Evolutionary conservation across 2,113 vertebrate species (phyloP), one percentile per base, ranked within the genome.

Genomic region (Tauraco erythrolophus): DNA sequence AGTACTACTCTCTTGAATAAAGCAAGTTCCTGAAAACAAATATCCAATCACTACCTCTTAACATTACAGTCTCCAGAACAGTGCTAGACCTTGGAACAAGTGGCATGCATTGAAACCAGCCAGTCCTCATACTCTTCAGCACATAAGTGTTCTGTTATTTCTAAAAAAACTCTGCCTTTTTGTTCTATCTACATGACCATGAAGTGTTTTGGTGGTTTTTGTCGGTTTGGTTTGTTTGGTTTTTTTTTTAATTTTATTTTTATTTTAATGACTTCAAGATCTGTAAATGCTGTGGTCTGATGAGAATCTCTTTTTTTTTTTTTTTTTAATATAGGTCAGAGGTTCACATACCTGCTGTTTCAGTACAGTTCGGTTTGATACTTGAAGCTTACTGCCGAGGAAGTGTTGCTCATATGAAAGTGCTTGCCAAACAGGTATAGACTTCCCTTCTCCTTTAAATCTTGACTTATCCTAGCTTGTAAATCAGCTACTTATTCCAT

Each of bases 381-480:
- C 98, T 99, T 86, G 99, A 99, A 96, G 99, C 99, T 4, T 99
- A 99, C 88, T 99, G 99, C 96, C 97, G 99, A 81, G 99, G 99
- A 93, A 99, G 98, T 10, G 99, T 99, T 71, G 99, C 99, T 89
- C 99, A 99, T 93, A 99, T 99, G 98, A 99, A 99, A 94, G 99
- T 99, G 92, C 98, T 99, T 88, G 99, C 99, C 88, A 99, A 99
- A 97, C 99, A 99, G 99, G 99, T 99, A 97, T 19, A 41, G 39
- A 3, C 43, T 62, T 35, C 37, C 16, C 60, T 77, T 60, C 22
- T 43, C 7, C 60, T 72, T 54, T 27, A 74, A 46, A 56, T 25
- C 58, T 65, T 94, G 35, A 15, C 33, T 72, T 84, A 1, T 2
- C 33, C 30, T 11, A 62, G 33, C 43, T 31, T 48, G 21, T 23